Conservation (phyloP, 2,888 invertebrate genomes). For the Venustoraphidia nigricollis region DNA sequence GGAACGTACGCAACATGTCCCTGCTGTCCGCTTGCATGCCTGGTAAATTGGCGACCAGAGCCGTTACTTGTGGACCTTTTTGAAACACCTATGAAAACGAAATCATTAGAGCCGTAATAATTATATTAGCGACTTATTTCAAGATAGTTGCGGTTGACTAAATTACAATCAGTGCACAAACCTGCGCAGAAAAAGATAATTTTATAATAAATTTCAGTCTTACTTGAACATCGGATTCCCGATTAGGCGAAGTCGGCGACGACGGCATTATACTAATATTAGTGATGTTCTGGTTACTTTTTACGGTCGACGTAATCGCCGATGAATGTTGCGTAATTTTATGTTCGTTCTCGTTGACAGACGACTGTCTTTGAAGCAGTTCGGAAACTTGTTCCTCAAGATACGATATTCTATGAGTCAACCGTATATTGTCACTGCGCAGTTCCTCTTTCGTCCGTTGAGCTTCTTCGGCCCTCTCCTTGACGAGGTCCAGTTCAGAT, state of each 20-base stretch:
- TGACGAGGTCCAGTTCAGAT: conserved; percentile 40
- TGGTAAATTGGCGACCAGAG: conserved; percentile 49
- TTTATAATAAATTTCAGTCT: neutral
- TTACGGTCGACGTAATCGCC: conserved; percentile 32
- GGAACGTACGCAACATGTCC: conserved; percentile 25
- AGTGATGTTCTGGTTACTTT: conserved; percentile 48
- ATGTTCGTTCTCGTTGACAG: conserved; percentile 6
- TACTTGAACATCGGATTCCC: conserved; percentile 1
- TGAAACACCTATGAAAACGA: conserved; percentile 39
- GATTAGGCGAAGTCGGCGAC: conserved; percentile 25
- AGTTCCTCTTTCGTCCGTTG: conserved; percentile 45
- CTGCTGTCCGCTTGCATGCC: conserved; percentile 33
- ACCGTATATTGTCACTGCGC: conserved; percentile 63
- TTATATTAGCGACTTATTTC: neutral
- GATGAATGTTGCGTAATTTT: conserved; percentile 15
- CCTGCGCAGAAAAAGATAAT: too few relatives aligned
- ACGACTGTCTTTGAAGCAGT: conserved; percentile 7
- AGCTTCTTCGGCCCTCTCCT: conserved; percentile 44
- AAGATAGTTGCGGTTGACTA: conserved; percentile 1
- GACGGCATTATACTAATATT: conserved; percentile 55
- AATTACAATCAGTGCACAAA: too few relatives aligned
- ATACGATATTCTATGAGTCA: conserved; percentile 79
- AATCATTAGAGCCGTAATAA: neutral
- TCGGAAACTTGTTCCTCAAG: conserved; percentile 73
- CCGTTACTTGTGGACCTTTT: conserved; percentile 65